Evolutionary conservation across 2,888 invertebrate genomes (phyloP).

Genomic region (Phalera bucephala): DNA sequence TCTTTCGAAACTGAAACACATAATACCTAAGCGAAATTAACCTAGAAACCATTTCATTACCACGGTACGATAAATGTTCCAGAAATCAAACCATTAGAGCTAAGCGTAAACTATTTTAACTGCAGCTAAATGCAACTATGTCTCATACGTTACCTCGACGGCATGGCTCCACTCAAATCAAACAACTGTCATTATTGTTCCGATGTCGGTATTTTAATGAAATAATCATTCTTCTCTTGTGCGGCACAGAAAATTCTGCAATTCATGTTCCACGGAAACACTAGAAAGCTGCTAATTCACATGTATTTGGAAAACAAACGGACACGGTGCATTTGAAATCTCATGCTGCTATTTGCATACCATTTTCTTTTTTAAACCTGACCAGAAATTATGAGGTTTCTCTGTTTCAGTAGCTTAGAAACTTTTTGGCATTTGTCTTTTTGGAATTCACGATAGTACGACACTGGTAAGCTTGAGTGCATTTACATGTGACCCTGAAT

Average conservation of each 20-base stretch:
- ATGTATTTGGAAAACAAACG: constrained; percentile 13
- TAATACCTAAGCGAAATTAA: too few species aligned
- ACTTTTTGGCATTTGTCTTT: not conserved
- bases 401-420: not conserved
- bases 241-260: constrained; percentile 8
- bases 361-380: not conserved
- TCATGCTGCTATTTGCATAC: constrained; percentile 3
- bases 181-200: not conserved
- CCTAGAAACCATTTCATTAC: too few species aligned
- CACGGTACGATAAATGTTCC: too few species aligned
- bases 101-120: too few species aligned
- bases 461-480: too few species aligned
- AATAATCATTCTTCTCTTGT: constrained; percentile 18
- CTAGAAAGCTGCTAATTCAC: constrained; percentile 26
- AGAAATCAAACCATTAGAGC: too few species aligned
- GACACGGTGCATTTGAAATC: constrained; percentile 5
- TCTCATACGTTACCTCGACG: too few species aligned
- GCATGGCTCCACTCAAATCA: too few species aligned
- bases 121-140: too few species aligned
- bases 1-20: too few species aligned
- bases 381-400: not conserved
- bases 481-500: too few species aligned
- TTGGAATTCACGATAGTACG: too few species aligned
- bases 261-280: constrained; percentile 6
- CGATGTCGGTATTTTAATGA: not conserved